phyloP scores from a whole-genome alignment of 2,797 vertebrate species.

The Glyptemys insculpta region DNA sequence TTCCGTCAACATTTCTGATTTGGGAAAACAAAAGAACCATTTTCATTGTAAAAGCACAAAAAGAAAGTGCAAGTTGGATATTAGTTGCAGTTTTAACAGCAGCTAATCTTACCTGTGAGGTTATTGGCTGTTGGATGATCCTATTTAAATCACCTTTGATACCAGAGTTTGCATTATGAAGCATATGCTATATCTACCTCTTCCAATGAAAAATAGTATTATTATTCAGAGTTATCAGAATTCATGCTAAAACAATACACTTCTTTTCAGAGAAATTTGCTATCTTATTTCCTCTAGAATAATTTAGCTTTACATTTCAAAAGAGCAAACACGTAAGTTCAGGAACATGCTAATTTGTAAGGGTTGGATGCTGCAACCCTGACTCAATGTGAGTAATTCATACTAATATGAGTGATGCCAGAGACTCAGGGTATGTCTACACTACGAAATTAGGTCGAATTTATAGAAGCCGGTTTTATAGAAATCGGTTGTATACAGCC shows the following conservation, averaged over 20 bases:
- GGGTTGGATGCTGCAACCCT: neutral
- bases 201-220: conserved; percentile 38
- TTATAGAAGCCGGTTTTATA: no score
- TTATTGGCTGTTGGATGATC: conserved; percentile 34
- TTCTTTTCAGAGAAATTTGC: conserved; percentile 29
- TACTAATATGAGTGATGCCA: neutral
- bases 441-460: no score
- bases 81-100: conserved; percentile 39
- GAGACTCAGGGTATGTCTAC: neutral
- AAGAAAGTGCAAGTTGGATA: conserved; percentile 33
- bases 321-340: neutral
- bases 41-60: conserved; percentile 11
- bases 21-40: conserved; percentile 41
- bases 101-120: conserved; percentile 39
- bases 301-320: conserved; percentile 41
- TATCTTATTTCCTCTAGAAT: conserved; percentile 40
- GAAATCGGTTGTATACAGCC: no score
- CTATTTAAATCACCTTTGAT: conserved; percentile 59
- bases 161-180: conserved; percentile 15
- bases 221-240: conserved; percentile 38
- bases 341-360: conserved; percentile 21
- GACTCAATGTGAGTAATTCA: neutral
- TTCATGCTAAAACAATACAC: conserved; percentile 26
- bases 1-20: conserved; percentile 29
- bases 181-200: neutral